Evolutionary conservation across 2,113 vertebrate species (phyloP).

Genomic region (Tachycineta bicolor): DNA sequence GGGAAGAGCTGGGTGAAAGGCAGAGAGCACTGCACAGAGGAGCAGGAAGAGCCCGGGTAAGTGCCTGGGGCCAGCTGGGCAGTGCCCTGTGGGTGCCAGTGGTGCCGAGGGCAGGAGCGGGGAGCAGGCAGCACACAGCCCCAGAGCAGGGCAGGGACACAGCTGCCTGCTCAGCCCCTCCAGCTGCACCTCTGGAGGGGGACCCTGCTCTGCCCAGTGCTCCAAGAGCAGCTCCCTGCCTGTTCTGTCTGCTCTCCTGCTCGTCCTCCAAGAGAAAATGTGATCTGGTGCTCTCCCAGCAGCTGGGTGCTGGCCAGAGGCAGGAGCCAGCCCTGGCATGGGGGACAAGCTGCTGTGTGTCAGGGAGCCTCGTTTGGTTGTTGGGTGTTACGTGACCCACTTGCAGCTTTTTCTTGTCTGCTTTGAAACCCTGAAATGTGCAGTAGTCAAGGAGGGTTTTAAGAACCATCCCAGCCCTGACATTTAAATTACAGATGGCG

Average conservation of each 20-base stretch:
- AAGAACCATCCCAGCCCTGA: constrained; percentile 72
- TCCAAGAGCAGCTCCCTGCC: not conserved
- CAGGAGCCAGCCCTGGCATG: not conserved
- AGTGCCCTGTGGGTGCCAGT: rapidly evolving
- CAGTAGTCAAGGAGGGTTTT: constrained; percentile 58
- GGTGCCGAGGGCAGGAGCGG: not conserved
- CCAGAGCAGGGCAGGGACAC: not conserved
- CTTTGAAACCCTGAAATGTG: constrained; percentile 77
- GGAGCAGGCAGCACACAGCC: not conserved
- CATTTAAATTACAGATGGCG: constrained; percentile 82
- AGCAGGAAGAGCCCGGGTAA: not conserved
- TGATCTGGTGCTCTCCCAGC: not conserved
- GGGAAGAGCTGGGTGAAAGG: not conserved
- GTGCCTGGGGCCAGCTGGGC: not conserved
- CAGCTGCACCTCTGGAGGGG: not conserved
- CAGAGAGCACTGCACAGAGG: not conserved
- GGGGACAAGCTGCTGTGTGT: not conserved
- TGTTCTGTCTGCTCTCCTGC: not conserved
- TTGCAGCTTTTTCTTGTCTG: constrained; percentile 63
- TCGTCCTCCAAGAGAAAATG: not conserved
- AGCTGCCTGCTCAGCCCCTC: not conserved
- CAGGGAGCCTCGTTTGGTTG: not conserved
- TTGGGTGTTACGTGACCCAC: constrained; percentile 44
- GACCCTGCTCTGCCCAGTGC: not conserved
- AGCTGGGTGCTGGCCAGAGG: not conserved